Base-by-base conservation (phyloP, 92 coral and sea anemone species). In the Meandrina meandrites region DNA sequence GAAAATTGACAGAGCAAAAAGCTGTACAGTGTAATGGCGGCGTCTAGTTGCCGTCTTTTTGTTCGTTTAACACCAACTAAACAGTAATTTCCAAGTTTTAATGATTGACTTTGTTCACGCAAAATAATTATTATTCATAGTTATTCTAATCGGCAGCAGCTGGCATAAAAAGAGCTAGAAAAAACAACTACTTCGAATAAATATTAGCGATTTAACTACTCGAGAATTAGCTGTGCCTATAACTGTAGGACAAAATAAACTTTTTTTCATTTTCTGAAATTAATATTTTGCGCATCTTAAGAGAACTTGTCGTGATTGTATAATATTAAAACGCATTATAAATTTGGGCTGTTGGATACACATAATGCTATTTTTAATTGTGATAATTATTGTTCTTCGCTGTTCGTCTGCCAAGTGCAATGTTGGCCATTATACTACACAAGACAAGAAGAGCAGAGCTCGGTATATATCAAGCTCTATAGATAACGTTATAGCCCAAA, bases 91-190 rank as follows among this genome's bases (percentile, higher is more conserved):
- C 18, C 71, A 28, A 30, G 35, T 62, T 66, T 66, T 17, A 28
- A 66, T 66, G n/a, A 64, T 18, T 64, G 24, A 66, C 71, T 27
- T 28, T 66, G 71, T 28, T 12, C 34, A 66, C 17, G 71, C 16
- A 66, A 27, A 66, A 66, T 64, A 64, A 64, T 64, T 64, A 64
- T 64, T 64, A 64, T n/a, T n/a, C 70, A 24, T 64, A 27, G 70
- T 10, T 64, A 64, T 64, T 64, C 70, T 64, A 64, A 27, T 66
- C 68, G 28, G 35, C 31, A 62, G 24, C 71, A 66, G 35, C 71
- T 66, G 69, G 71, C 71, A 66, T 13, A 17, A 10, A 2, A 9
- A 27, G 16, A 66, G 35, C 16, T 9, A 66, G 71, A 66, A 66
- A 48, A 28, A 66, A 62, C 31, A 66, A 66, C 35, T 66, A 11